These are phyloP conservation scores for Melinaea menophilus DNA, from an alignment of 2,888 invertebrate species.

Conservation along the genomic window DNA sequence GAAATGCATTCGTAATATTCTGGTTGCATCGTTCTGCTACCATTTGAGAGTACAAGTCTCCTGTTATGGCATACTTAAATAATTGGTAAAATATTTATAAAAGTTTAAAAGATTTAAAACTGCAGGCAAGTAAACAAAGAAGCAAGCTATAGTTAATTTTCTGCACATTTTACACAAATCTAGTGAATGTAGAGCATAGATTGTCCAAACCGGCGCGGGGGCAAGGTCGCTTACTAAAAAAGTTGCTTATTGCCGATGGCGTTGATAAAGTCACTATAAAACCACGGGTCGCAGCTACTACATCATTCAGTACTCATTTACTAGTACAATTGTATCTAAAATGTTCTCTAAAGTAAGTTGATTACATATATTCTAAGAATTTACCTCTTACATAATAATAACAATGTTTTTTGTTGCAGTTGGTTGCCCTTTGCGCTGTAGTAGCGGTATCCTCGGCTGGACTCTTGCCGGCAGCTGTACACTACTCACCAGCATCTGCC, in stretches of 20 bases:
- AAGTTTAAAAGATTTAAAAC: no score
- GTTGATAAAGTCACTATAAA: constrained; percentile 8
- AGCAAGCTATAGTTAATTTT: no score
- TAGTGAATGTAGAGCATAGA: constrained; percentile 13
- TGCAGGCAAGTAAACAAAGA: no score
- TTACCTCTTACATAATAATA: constrained; percentile 11
- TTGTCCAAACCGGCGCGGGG: constrained; percentile 14
- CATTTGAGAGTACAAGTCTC: no score
- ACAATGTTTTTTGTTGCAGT: constrained; percentile 18
- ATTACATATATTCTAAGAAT: neutral
- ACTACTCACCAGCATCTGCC: constrained; percentile 53
- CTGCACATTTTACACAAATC: neutral
- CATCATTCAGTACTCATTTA: constrained; percentile 11
- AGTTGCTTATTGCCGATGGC: constrained; percentile 12
- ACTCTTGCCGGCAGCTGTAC: constrained; percentile 51
- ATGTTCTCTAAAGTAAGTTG: constrained; percentile 30
- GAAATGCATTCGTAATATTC: no score
- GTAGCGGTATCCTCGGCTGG: constrained; percentile 50
- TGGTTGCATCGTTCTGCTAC: no score
- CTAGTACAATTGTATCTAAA: constrained; percentile 13
- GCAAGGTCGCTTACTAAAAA: constrained; percentile 12
- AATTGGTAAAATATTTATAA: no score
- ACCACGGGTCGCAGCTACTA: constrained; percentile 1
- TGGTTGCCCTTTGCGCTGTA: constrained; percentile 40
- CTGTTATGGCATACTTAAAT: no score